phyloP scores from a whole-genome alignment of 1,140 invertebrate species.

The Caenorhabditis latens region DNA sequence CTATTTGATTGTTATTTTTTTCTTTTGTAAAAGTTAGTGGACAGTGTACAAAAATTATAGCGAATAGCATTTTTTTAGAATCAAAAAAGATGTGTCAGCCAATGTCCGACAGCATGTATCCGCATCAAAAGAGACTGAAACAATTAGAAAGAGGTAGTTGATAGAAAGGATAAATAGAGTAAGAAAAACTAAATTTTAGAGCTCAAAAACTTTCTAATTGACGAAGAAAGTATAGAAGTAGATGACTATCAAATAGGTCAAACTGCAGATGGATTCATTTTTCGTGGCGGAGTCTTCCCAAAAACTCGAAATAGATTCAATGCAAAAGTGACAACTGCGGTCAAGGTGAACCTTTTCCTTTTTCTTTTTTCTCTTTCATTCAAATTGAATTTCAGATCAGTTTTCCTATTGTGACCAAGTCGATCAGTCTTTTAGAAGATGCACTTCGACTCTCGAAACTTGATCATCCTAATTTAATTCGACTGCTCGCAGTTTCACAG shows the following conservation, averaged over 20 bases:
- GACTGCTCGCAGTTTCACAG: constrained; percentile 45
- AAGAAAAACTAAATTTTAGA: background rate
- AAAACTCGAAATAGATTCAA: constrained; percentile 47
- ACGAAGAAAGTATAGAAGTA: constrained; percentile 53
- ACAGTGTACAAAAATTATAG: too few species aligned
- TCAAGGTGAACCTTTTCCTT: constrained; percentile 27
- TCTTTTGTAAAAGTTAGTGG: constrained; percentile 22
- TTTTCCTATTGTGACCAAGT: constrained; percentile 18
- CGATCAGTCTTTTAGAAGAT: constrained; percentile 52
- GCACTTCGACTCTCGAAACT: constrained; percentile 56
- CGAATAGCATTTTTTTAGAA: background rate
- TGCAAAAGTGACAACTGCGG: constrained; percentile 39
- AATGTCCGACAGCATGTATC: constrained; percentile 46
- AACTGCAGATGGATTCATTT: constrained; percentile 50
- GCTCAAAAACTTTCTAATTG: constrained; percentile 35
- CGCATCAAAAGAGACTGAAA: constrained; percentile 15
- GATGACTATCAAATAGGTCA: constrained; percentile 39
- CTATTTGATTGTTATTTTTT: constrained; percentile 25
- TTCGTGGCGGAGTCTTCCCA: constrained; percentile 44
- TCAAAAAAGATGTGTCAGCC: constrained; percentile 42
- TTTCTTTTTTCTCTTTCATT: background rate
- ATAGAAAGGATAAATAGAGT: background rate
- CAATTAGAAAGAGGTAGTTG: constrained; percentile 10
- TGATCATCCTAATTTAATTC: constrained; percentile 54
- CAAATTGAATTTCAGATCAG: constrained; percentile 14